These are phyloP conservation scores for Uropsilus gracilis DNA, from an alignment of 2,113 vertebrate species.

Conservation along the genomic window DNA sequence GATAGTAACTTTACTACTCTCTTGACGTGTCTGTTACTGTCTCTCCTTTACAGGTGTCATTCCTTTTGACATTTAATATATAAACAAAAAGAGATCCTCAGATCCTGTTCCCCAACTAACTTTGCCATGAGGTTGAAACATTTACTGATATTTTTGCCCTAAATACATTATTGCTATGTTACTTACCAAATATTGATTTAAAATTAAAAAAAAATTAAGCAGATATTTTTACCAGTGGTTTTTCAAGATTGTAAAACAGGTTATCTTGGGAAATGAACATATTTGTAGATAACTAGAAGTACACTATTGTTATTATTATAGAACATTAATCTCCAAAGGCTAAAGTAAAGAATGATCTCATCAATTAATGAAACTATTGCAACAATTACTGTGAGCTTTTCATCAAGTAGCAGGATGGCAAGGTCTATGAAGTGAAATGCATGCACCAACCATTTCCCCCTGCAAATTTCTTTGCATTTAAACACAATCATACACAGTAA, in stretches of 20 bases:
- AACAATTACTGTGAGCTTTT: conserved; percentile 51
- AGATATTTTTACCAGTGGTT: conserved; percentile 40
- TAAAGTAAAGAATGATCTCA: conserved; percentile 6
- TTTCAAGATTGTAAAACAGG: not conserved
- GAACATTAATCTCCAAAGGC: conserved; percentile 49
- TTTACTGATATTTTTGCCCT: conserved; percentile 22
- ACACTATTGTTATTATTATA: conserved; percentile 2
- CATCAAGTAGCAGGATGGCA: conserved; percentile 7
- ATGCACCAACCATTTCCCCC: not conserved
- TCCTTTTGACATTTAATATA: not conserved
- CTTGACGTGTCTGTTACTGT: not conserved
- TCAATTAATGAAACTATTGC: conserved; percentile 35
- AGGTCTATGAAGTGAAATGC: conserved; percentile 34
- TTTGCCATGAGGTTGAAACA: not conserved
- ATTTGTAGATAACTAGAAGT: conserved; percentile 36
- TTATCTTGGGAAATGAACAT: not conserved
- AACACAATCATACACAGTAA: conserved; percentile 53
- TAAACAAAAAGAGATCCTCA: not conserved
- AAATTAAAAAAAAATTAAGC: not conserved
- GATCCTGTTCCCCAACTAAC: not conserved
- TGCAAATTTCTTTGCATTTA: conserved; percentile 70
- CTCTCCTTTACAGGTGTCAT: not conserved
- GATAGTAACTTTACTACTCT: not conserved
- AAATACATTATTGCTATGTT: not conserved
- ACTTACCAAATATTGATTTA: not conserved